Conservation (phyloP, 2,888 invertebrate genomes). For the Aelia acuminata region DNA sequence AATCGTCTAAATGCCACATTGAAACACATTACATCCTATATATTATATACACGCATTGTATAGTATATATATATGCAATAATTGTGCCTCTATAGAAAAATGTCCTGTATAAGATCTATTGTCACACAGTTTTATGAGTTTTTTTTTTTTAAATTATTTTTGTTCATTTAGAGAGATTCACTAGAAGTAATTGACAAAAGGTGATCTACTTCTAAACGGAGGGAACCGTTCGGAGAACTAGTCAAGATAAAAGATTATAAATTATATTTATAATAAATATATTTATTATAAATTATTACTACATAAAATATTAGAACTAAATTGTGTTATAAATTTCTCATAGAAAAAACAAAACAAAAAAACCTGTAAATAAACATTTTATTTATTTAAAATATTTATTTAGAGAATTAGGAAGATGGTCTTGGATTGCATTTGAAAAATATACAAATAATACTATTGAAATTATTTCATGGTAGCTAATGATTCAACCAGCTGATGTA, state of each 20-base stretch:
- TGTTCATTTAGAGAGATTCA: constrained; percentile 63
- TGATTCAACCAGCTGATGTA: too few relatives aligned
- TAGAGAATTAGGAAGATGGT: too few relatives aligned
- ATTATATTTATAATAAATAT: too few relatives aligned
- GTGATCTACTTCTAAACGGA: constrained; percentile 61
- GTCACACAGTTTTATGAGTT: constrained; percentile 64
- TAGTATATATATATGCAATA: constrained; percentile 59
- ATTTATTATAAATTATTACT: too few relatives aligned
- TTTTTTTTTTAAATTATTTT: constrained; percentile 48
- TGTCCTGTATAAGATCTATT: constrained; percentile 66
- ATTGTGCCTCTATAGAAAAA: constrained; percentile 63
- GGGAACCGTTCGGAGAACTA: constrained; percentile 47
- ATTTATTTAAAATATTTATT: not conserved
- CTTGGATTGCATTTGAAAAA: too few relatives aligned
- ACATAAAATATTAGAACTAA: too few relatives aligned
- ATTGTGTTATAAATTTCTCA: too few relatives aligned
- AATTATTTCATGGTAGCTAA: too few relatives aligned
- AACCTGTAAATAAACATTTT: not conserved
- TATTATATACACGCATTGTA: constrained; percentile 58
- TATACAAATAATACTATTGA: too few relatives aligned
- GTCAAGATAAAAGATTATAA: not conserved
- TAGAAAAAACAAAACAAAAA: not conserved
- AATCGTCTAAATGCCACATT: constrained; percentile 59
- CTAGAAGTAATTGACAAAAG: constrained; percentile 65
- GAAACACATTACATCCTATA: constrained; percentile 60